A percentile compares a stretch with the other conserved stretches of the same genome.
Conservation (phyloP, 2,113 vertebrate species). For the Syrmaticus mikado region DNA sequence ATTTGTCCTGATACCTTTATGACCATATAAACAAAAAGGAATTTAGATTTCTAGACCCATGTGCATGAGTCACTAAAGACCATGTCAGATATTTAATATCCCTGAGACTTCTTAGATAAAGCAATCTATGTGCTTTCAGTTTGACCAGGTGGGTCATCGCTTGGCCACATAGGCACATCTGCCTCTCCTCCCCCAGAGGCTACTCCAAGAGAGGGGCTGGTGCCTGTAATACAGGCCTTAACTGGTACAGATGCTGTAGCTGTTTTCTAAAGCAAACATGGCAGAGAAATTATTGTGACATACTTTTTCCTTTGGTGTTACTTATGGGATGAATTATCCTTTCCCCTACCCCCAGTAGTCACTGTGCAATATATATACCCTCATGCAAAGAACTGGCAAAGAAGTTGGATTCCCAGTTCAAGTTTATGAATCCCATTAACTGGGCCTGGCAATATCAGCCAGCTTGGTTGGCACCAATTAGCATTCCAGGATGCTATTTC, state of each 20-base stretch:
- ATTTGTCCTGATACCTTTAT: background rate
- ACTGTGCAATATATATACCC: background rate
- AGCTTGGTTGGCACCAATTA: background rate
- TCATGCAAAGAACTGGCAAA: background rate
- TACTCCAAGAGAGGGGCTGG: background rate
- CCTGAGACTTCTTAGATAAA: background rate
- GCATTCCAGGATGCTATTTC: background rate
- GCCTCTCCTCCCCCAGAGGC: background rate
- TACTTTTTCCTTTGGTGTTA: background rate
- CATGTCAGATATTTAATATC: background rate
- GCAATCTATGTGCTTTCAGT: background rate
- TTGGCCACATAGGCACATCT: background rate
- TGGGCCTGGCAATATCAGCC: background rate
- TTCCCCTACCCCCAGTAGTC: background rate
- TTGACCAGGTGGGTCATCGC: background rate
- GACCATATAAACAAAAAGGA: background rate
- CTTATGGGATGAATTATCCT: background rate
- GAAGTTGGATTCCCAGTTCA: background rate
- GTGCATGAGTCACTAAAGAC: background rate
- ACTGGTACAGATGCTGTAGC: background rate
- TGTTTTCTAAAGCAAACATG: background rate
- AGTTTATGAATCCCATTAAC: background rate
- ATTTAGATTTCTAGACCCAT: background rate
- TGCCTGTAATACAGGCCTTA: rapidly evolving
- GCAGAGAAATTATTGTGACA: background rate